phyloP scores from a whole-genome alignment of 2,797 vertebrate genomes.

The Meda fulgida region DNA sequence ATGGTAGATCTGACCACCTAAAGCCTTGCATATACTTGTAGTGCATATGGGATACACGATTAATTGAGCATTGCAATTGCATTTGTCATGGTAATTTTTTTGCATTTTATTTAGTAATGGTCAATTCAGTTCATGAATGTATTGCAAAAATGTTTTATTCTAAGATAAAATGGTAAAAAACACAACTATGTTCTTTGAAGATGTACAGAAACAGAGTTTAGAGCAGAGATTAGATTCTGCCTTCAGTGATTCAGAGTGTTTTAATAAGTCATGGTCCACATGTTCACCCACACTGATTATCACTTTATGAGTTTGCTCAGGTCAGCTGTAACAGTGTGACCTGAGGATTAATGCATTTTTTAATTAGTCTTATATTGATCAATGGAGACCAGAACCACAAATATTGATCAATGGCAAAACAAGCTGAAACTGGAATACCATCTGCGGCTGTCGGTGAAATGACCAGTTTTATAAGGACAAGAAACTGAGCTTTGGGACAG shows the following conservation, averaged over 20 bases:
- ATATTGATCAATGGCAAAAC: conserved; percentile 67
- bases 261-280: neutral
- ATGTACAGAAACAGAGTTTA: neutral
- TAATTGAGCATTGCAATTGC: neutral
- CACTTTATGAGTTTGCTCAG: neutral
- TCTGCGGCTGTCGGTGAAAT: neutral
- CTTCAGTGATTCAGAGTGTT: neutral
- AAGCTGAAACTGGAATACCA: conserved; percentile 55
- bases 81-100: neutral
- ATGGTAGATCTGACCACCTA: neutral
- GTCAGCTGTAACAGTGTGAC: conserved; percentile 26
- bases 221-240: neutral
- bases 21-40: neutral
- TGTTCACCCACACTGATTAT: conserved; percentile 13
- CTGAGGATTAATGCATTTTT: conserved; percentile 64
- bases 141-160: neutral
- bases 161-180: neutral
- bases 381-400: conserved; percentile 50
- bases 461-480: conserved; percentile 54
- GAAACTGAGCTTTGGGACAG: neutral
- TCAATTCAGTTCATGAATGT: neutral
- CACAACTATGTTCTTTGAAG: neutral
- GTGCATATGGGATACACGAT: neutral
- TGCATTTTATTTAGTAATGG: neutral
- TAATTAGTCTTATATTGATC: conserved; percentile 68